phyloP scores from a whole-genome alignment of 1,140 invertebrate genomes.

The Magallana ariakensis region DNA sequence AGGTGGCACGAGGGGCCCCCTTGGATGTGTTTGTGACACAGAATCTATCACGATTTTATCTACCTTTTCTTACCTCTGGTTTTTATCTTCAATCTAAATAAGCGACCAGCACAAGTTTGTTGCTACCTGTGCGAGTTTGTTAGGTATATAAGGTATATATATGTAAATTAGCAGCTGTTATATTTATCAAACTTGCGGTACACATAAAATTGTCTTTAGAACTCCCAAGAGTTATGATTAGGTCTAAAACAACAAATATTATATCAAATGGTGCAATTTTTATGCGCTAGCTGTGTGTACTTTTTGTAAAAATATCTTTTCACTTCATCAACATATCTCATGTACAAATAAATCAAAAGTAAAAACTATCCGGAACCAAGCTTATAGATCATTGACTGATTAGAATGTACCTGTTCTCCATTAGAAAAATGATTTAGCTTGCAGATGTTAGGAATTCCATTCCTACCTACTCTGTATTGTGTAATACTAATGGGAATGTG shows the following conservation, averaged over 20 bases:
- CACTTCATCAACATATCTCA: too few species aligned
- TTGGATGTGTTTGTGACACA: conserved; percentile 4
- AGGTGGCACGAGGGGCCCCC: conserved; percentile 1
- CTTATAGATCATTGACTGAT: too few species aligned
- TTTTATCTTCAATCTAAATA: conserved; percentile 26
- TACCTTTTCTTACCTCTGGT: conserved; percentile 32
- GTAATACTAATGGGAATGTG: conserved; percentile 24
- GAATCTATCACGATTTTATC: conserved; percentile 22
- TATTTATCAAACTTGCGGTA: too few species aligned
- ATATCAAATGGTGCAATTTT: too few species aligned
- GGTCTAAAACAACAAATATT: too few species aligned
- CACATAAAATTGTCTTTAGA: too few species aligned
- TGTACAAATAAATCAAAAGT: too few species aligned
- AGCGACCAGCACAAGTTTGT: conserved; percentile 10
- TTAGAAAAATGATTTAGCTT: background rate
- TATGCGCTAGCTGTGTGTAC: too few species aligned
- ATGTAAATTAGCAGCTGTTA: conserved; percentile 1
- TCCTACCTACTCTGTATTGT: background rate
- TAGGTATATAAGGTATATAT: background rate
- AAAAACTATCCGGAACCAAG: too few species aligned
- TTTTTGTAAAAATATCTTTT: too few species aligned
- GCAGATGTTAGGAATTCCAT: background rate
- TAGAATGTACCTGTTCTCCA: background rate
- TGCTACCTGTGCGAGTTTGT: background rate
- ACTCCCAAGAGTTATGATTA: too few species aligned